phyloP scores from a whole-genome alignment of 2,113 vertebrate species.

The Ageneiosus marmoratus region DNA sequence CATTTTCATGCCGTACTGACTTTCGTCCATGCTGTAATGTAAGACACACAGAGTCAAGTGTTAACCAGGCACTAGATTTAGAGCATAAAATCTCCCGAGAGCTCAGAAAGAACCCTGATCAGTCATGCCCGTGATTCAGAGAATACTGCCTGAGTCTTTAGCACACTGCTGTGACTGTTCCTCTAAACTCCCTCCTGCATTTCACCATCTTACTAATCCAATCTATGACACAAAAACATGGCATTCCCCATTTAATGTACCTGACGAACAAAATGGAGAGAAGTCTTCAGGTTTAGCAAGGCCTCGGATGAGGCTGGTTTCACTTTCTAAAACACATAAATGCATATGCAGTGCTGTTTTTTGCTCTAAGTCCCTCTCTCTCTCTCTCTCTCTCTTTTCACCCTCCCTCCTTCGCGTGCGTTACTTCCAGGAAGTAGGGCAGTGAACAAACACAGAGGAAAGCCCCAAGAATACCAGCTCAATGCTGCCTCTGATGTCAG shows the following conservation, averaged over 20 bases:
- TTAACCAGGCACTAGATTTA: conserved; percentile 8
- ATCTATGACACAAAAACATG: conserved; percentile 12
- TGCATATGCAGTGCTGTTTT: conserved; percentile 17
- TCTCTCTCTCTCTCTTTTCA: conserved; percentile 18
- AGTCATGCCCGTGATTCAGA: conserved; percentile 40
- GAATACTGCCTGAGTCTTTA: conserved; percentile 18
- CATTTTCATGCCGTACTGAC: conserved; percentile 62
- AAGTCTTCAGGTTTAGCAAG: conserved; percentile 24
- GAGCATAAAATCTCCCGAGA: conserved; percentile 33
- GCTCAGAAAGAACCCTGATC: conserved; percentile 10
- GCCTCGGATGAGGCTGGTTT: conserved; percentile 11
- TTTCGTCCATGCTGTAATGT: conserved; percentile 71
- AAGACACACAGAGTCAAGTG: conserved; percentile 15
- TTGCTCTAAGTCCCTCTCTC: conserved; percentile 19
- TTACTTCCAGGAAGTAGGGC: conserved; percentile 77
- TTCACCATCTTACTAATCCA: conserved; percentile 21
- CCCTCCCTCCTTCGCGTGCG: conserved; percentile 42
- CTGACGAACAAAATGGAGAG: conserved; percentile 42
- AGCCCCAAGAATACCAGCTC: conserved; percentile 77
- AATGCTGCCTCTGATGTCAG: conserved; percentile 50
- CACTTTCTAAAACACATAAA: conserved; percentile 45
- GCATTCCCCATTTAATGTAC: background rate
- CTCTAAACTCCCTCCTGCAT: conserved; percentile 37
- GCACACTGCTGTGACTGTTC: background rate
- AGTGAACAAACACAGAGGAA: conserved; percentile 68